Base-by-base conservation (phyloP, 35 echinoderm and acorn worm species). In the Hemicentrotus pulcherrimus region DNA sequence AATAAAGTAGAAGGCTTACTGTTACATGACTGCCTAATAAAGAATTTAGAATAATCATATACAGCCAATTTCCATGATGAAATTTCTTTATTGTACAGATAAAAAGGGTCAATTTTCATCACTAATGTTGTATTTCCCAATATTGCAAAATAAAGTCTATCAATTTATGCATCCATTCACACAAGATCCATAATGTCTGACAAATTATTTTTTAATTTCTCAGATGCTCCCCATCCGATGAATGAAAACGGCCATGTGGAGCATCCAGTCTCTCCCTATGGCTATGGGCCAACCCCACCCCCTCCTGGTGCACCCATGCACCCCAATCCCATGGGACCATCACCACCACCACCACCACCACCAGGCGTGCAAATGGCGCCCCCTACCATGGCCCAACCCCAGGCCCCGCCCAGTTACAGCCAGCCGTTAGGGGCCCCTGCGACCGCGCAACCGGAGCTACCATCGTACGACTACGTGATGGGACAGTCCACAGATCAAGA, bases 381-480 rank as follows among this genome's bases (percentile, higher is more conserved):
- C 30, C 46, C 91, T 14, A 31, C 91, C 45, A 31, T 31, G 30
- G 32, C 32, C 46, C 45, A 31, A 19, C 32, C 91, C 91, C 91
- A 47, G 14, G 46, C 45, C 45, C 45, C 46, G 28, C 46, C 91
- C 45, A 47, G 30, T 28, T 32, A 31, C n/a, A 31, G 32, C 32
- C 46, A 13, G 46, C 46, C 30, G 15, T 22, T 47, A 9, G 46
- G 88, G 15, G 46, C 45, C 24, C 91, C 91, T 14, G 88, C 32
- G 9, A 4, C 88, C 1, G 31, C 30, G 12, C 91, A 93, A 47
- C 91, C 91, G 13, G 46, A 47, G 45, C 91, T 93, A 31, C 91
- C 91, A 4, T 93, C 91, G 46, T 93, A 93, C 91, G 91, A 93
- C 45, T 93, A n/a, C 91, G 48, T 58, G 32, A 93, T 93, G 91